These are phyloP conservation scores for Piscicola geometra DNA, from an alignment of 2,888 invertebrate genomes.

Conservation along the genomic window DNA sequence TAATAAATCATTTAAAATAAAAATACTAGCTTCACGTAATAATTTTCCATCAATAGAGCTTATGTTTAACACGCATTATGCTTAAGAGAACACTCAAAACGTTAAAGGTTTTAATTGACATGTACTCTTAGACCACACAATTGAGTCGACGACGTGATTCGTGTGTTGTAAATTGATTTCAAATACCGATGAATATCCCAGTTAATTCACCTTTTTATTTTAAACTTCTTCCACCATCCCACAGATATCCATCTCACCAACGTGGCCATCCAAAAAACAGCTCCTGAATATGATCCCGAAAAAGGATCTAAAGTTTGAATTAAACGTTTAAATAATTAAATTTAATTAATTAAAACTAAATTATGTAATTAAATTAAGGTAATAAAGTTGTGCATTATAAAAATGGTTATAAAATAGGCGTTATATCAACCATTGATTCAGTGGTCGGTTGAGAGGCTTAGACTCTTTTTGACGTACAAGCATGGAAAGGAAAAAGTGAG, in stretches of 20 bases:
- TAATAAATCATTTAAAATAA: neutral
- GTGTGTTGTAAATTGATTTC: no score
- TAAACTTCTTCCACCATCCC: neutral
- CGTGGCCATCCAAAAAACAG: conserved; percentile 61
- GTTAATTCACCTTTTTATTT: no score
- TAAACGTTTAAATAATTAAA: no score
- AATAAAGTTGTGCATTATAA: neutral
- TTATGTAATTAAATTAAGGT: neutral
- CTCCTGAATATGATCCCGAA: conserved; percentile 60
- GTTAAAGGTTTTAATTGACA: no score
- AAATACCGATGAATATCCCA: no score
- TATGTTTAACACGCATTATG: no score
- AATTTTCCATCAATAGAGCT: no score
- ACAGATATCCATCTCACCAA: conserved; percentile 61
- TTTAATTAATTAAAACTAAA: neutral
- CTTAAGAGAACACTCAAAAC: no score
- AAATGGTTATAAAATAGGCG: conserved; percentile 2
- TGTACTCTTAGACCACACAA: no score
- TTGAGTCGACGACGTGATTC: no score
- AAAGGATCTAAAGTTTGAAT: conserved; percentile 58
- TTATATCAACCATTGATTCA: neutral
- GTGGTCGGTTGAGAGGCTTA: conserved; percentile 61
- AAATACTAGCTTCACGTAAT: no score
- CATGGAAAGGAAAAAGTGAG: conserved; percentile 60
- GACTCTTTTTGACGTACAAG: conserved; percentile 60